Evolutionary conservation across 2,113 vertebrate species (phyloP).

Genomic region (Nettapus auritus): DNA sequence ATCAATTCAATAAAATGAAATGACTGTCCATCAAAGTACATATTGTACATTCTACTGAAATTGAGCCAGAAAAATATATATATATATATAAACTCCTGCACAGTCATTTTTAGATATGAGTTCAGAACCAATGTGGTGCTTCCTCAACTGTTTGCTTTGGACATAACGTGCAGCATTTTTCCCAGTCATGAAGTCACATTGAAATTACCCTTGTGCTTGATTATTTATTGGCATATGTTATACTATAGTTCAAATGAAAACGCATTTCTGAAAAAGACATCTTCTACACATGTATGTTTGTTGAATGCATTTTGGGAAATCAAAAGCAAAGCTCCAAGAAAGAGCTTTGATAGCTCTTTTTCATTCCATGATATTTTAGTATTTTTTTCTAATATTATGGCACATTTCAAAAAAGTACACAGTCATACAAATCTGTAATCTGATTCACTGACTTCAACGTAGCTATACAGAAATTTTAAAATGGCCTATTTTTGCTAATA

Average conservation of each 20-base stretch:
- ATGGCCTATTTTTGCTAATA: neutral
- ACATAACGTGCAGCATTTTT: neutral
- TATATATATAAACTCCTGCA: neutral
- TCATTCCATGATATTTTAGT: neutral
- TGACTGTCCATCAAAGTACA: neutral
- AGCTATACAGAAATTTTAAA: neutral
- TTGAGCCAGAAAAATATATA: neutral
- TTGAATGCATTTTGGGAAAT: neutral
- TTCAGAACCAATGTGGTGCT: neutral
- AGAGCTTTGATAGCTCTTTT: neutral
- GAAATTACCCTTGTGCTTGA: neutral
- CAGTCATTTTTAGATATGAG: neutral
- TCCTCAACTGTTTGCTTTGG: neutral
- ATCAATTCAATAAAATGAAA: neutral
- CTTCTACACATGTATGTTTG: neutral
- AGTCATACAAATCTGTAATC: neutral
- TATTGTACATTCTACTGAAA: neutral
- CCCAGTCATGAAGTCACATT: neutral
- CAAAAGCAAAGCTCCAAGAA: neutral
- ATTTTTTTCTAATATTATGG: neutral
- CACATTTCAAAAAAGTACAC: neutral
- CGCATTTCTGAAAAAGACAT: neutral
- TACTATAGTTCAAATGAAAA: neutral
- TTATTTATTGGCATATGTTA: neutral
- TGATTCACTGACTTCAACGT: neutral